Evolutionary conservation across 2,888 invertebrate species (phyloP), one percentile per base, ranked within the genome.

Genomic region (Drosophila gaucha): DNA sequence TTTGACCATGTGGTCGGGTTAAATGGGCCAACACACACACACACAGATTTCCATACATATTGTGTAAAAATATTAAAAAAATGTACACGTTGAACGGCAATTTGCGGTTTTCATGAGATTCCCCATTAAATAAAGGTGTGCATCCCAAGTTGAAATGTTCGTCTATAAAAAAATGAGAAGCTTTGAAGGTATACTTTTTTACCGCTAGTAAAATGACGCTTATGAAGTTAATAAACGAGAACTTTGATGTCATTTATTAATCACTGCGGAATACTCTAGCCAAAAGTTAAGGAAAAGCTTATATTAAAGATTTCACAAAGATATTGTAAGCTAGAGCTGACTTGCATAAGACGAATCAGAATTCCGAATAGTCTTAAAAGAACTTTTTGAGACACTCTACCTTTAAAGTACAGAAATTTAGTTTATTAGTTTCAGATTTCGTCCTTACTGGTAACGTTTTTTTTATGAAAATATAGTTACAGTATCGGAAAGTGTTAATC

Each of bases 1-100:
- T 72, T 50, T 71, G 71, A 71, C 71, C 71, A 70, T 59, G 75
- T 43, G 72, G 51, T 59, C 22, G 31, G 65, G 43, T 31, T 52
- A 35, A 74, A 59, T 64, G 65, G 30, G 26, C 36, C 33, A 47
- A 64, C 31, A 31, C n/a, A 26, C 20, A 22, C 41, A 22, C 18
- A 20, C 20, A 30, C 20, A 39, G 50, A 35, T 49, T 20, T 18
- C 3, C 24, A 24, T n/a, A 38, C 18, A 55, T 20, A 55, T 33
- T 65, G 26, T 43, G 33, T 35, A 24, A 0, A 43, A 39, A 69
- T 35, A 64, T 68, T 58, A 31, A 46, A 56, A 62, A 60, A 43
- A 49, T 51, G 6, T 38, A 56, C 41, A 54, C 24, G 50, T 46
- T 49, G 38, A 31, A 58, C 38, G 51, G 47, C 64, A 74, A 59